Percentiles rank a stretch among this genome's conserved stretches.
phyloP scores from a whole-genome alignment of 2,797 vertebrate species.

The Manis javanica region DNA sequence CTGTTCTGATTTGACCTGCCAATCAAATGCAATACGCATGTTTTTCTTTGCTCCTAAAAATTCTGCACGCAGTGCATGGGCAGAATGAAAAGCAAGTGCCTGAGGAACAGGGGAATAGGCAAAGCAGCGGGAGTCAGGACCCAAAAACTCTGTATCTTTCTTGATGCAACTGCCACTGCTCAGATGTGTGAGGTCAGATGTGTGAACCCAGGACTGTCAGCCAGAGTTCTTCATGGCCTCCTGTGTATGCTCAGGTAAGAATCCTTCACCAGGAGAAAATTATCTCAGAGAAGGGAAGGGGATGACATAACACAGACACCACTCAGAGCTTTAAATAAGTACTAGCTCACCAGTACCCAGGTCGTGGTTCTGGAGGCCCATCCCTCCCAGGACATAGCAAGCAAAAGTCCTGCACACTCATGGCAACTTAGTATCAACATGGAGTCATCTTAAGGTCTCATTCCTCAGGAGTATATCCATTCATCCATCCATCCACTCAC shows the following conservation, averaged over 20 bases:
- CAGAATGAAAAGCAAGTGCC: neutral
- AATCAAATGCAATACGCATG: too few relatives aligned
- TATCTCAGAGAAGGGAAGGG: neutral
- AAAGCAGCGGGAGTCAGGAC: neutral
- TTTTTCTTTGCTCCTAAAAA: too few relatives aligned
- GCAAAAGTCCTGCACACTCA: neutral
- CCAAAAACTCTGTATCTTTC: neutral
- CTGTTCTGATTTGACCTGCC: neutral
- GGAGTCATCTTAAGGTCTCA: neutral
- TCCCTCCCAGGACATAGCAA: neutral
- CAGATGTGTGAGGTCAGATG: neutral
- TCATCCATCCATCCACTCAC: neutral
- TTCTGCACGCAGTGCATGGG: too few relatives aligned
- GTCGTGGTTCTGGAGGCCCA: too few relatives aligned
- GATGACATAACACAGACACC: neutral
- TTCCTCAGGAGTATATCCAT: neutral
- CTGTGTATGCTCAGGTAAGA: neutral
- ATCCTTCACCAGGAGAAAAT: neutral
- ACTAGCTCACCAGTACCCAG: neutral
- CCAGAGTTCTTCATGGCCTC: neutral
- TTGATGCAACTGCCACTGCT: fast-evolving
- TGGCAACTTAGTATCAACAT: neutral
- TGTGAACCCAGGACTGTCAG: neutral
- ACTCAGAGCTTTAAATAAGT: neutral
- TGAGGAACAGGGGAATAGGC: neutral